Base-by-base conservation (phyloP, 2,888 invertebrate species). In the Tanaodytes sp. region DNA sequence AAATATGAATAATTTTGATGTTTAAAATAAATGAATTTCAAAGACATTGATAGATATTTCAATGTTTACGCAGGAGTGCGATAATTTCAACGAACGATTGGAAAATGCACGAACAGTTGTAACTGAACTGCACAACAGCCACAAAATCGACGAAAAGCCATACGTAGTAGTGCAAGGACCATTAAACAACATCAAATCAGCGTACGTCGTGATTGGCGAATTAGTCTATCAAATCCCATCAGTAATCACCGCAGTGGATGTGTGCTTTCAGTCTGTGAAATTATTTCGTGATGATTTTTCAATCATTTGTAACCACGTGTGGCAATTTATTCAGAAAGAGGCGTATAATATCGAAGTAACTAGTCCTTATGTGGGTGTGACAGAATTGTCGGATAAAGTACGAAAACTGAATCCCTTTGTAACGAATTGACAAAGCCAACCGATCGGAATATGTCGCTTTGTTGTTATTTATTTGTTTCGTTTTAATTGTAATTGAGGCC, bases 241-340 rank as follows among this genome's bases (percentile, higher is more conserved):
- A 6, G 19, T 4, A 2, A 23, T n/a, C 36, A 12, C n/a, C 15
- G 63, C 63, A 12, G 55, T 63, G 12, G 63, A 63, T 63, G 23
- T 63, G 5, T 63, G 63, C 30, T 63, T 55, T 27, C 33, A 55
- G 19, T 45, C 19, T 11, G 27, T 11, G 9, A 63, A 63, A 39
- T 14, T 39, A 14, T 33, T 33, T 12, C 6, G n/a, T 33, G 12
- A n/a, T 3, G 12, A 4, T 3, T 33, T n/a, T n/a, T 33, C 36
- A 12, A 6, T 33, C 3, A 12, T 33, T 6, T 33, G 36, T n/a
- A 33, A 33, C 12, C 36, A 33, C 36, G 12, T 33, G 12, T 33
- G 36, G 36, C 36, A 33, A 33, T 33, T 33, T 12, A 8, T 33
- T 12, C 11, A 33, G 3, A 33, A 33, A 33, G 12, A n/a, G 36